Conservation (phyloP, 2,113 vertebrate genomes). For the Thymallus thymallus region DNA sequence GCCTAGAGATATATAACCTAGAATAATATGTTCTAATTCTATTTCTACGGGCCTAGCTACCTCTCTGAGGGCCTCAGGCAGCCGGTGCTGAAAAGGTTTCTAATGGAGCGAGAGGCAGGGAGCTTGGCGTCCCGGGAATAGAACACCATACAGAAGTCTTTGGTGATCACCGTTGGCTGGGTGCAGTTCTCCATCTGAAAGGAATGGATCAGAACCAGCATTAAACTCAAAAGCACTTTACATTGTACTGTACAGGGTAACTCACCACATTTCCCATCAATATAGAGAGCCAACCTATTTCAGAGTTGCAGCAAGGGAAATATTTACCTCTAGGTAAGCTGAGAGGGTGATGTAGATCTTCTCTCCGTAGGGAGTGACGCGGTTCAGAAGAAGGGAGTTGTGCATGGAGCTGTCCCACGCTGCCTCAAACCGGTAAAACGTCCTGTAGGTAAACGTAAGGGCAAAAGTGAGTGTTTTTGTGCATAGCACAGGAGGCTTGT, state of each 20-base stretch:
- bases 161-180: constrained; percentile 93
- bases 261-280: no score
- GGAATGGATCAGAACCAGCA: not conserved
- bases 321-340: constrained; percentile 89
- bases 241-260: no score
- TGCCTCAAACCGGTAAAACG: constrained; percentile 92
- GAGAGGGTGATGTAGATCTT: constrained; percentile 98
- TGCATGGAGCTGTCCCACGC: constrained; percentile 99
- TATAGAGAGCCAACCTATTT: no score
- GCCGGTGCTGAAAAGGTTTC: constrained; percentile 93
- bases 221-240: not conserved
- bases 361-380: constrained; percentile 94
- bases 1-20: no score
- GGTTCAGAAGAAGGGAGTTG: constrained; percentile 94
- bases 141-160: constrained; percentile 99
- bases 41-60: constrained; percentile 55
- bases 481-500: not conserved
- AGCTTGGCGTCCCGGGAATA: constrained; percentile 94
- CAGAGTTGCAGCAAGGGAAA: not conserved
- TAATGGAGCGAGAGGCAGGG: constrained; percentile 92
- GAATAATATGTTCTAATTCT: no score
- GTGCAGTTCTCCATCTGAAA: constrained; percentile 96
- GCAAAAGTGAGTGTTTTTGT: not conserved
- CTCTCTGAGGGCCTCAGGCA: constrained; percentile 89
- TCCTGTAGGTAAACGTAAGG: constrained; percentile 71